Percentiles rank a stretch among this genome's conserved stretches.
Conservation (phyloP, 2,888 invertebrate species). For the Parasteatoda lunata region DNA sequence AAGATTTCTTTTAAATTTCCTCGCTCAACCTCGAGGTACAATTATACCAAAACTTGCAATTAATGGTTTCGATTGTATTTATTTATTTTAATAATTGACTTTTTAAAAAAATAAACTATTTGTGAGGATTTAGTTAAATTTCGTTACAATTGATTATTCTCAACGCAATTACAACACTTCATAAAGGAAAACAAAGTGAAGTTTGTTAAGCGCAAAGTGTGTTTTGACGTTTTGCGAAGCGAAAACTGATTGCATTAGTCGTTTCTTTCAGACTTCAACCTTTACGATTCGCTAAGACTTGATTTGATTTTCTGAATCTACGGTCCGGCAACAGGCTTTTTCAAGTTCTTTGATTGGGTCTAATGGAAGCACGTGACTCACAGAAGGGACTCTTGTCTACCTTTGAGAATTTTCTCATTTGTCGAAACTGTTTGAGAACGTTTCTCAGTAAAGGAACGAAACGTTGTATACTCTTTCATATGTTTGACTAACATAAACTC, state of each 20-base stretch:
- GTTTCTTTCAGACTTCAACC: conserved; percentile 18
- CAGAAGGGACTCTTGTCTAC: conserved; percentile 5
- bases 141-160: background rate
- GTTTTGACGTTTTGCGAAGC: conserved; percentile 31
- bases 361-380: conserved; percentile 38
- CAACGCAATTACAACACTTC: background rate
- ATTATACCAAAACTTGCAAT: too few species aligned
- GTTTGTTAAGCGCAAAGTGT: conserved; percentile 20
- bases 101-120: background rate
- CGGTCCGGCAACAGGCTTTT: conserved; percentile 36
- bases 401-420: background rate
- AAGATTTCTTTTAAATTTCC: too few species aligned
- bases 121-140: background rate
- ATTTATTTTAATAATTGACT: background rate
- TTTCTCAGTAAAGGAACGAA: too few species aligned
- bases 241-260: conserved; percentile 41
- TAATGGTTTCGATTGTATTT: background rate
- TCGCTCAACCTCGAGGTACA: too few species aligned
- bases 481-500: too few species aligned
- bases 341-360: conserved; percentile 26
- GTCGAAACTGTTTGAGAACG: too few species aligned
- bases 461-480: too few species aligned
- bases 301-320: conserved; percentile 54
- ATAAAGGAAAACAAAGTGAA: conserved; percentile 1
- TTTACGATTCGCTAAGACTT: conserved; percentile 30